phyloP scores from a whole-genome alignment of 2,888 invertebrate species.

The Trilocha varians region DNA sequence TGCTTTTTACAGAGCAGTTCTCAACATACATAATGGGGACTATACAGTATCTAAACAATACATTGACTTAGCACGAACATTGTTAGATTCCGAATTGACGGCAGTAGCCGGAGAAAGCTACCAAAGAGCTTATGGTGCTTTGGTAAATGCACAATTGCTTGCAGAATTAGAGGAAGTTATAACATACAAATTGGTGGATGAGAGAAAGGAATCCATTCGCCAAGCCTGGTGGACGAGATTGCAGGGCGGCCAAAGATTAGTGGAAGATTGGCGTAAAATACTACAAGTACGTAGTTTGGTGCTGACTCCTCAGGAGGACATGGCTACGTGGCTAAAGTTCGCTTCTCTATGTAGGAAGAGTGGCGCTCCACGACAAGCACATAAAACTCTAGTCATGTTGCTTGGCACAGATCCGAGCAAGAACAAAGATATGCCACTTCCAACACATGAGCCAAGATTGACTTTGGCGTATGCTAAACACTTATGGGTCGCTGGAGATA shows the following conservation, averaged over 20 bases:
- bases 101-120: conserved; percentile 97
- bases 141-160: conserved; percentile 97
- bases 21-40: conserved; percentile 88
- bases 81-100: conserved; percentile 94
- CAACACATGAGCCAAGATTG: conserved; percentile 86
- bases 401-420: conserved; percentile 84
- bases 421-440: conserved; percentile 78
- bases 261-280: conserved; percentile 98
- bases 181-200: conserved; percentile 96
- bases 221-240: conserved; percentile 96
- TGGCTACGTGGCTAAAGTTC: conserved; percentile 96
- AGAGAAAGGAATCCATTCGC: conserved; percentile 84
- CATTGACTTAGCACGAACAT: conserved; percentile 93
- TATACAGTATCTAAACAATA: conserved; percentile 81
- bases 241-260: conserved; percentile 93
- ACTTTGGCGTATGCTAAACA: conserved; percentile 97
- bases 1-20: conserved; percentile 93
- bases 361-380: conserved; percentile 88
- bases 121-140: conserved; percentile 92
- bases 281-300: conserved; percentile 96
- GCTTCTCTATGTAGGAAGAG: conserved; percentile 97
- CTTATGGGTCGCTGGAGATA: conserved; percentile 89
- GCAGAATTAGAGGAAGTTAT: conserved; percentile 98
- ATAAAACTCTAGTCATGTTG: conserved; percentile 92
- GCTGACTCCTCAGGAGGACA: conserved; percentile 91